Base-by-base conservation (phyloP, 2,113 vertebrate genomes). In the Marcusenius ussheri region DNA sequence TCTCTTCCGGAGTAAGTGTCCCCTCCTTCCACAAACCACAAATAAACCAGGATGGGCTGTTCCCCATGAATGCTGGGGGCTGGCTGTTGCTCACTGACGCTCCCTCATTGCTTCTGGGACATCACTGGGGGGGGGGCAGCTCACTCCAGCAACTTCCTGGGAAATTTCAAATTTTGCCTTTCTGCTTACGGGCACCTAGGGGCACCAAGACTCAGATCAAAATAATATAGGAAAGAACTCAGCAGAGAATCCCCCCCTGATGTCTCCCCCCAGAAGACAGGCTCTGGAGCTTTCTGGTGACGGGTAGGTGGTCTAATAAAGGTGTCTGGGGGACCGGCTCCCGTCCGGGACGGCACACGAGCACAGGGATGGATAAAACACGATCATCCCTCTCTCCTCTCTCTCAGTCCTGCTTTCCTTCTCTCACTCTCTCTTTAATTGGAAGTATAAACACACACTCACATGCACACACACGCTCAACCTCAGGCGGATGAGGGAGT, bases 361-460 rank as follows among this genome's bases (percentile, higher is more conserved):
- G 89, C 89, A 85, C 86, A 88, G 7, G 46, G 13, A 27, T 8
- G 53, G 45, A 84, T 3, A 31, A 84, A 17, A 70, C n/a, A 3
- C 5, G 15, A 17, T 5, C 35, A 19, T 1, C 31, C 27, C 9
- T 27, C 62, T 31, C 62, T 70, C 15, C 15, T 77, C 70, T 77
- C 70, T 35, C 31, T 19, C 70, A 13, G 5, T 6, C 70, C 17
- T 17, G 5, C 3, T 15, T 77, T 77, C 31, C 31, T 15, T 17
- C 70, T 39, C 31, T 77, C 70, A 39, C 70, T 17, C 13, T 77
- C 70, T 39, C 13, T 77, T 39, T 74, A 13, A 83, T 53, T 83
- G 58, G 58, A 83, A 86, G 85, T 89, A 89, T 39, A 80, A 53
- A 84, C 6, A 87, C 8, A 87, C 77, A 53, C 39, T 58, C 83